A percentile compares a stretch with the other conserved stretches of the same genome.
phyloP scores from a whole-genome alignment of 2,888 invertebrate species.

The Ophraella communa region DNA sequence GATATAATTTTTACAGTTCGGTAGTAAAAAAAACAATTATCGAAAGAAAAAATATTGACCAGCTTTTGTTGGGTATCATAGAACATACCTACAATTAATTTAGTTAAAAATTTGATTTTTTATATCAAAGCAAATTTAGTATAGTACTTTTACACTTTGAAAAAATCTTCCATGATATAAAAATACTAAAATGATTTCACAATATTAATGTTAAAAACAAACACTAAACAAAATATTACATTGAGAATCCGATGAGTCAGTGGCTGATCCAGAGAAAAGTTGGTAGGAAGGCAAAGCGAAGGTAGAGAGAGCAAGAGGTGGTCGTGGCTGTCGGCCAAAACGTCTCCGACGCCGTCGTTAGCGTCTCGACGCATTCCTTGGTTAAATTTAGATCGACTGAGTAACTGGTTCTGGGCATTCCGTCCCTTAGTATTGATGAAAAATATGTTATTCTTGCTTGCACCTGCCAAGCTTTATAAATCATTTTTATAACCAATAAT shows the following conservation, averaged over 20 bases:
- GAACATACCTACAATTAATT: no score
- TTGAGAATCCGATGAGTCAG: constrained; percentile 52
- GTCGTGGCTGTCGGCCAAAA: constrained; percentile 55
- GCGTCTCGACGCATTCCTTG: constrained; percentile 59
- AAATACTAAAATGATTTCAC: no score
- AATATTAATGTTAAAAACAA: not conserved
- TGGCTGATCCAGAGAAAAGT: constrained; percentile 43
- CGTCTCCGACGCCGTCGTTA: constrained; percentile 51
- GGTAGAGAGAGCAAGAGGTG: constrained; percentile 59
- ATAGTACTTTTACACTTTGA: no score
- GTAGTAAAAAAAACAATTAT: no score
- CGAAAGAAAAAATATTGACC: no score
- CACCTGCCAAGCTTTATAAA: constrained; percentile 12
- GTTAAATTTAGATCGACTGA: constrained; percentile 56
- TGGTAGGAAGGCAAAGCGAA: constrained; percentile 55
- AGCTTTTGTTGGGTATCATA: no score
- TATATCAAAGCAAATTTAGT: no score
- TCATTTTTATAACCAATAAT: not conserved
- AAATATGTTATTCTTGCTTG: constrained; percentile 18
- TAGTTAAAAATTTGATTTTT: no score
- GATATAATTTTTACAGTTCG: no score
- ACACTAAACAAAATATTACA: constrained; percentile 5
- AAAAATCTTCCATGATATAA: no score
- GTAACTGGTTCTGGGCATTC: constrained; percentile 55
- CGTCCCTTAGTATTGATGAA: constrained; percentile 47